A percentile compares a stretch with the other conserved stretches of the same genome.
Evolutionary conservation across 2,888 invertebrate genomes (phyloP).

Genomic region (Lacanobia oleracea): DNA sequence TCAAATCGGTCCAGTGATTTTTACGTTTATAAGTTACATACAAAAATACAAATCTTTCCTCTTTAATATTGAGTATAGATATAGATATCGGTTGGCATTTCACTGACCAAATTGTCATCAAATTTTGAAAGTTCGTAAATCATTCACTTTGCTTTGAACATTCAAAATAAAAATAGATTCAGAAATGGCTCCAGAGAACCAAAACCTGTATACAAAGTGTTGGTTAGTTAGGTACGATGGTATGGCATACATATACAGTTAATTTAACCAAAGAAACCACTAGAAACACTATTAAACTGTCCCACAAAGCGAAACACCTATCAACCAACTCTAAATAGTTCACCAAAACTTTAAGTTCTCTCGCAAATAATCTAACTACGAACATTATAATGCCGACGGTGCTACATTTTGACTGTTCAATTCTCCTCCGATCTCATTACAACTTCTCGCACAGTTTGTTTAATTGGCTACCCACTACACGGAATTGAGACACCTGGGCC

Average conservation of each 20-base stretch:
- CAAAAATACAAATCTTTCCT: too few species aligned
- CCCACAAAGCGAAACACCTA: constrained; percentile 16
- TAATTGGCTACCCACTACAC: constrained; percentile 74
- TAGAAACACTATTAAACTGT: constrained; percentile 40
- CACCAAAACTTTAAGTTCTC: constrained; percentile 47
- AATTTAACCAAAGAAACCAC: constrained; percentile 7
- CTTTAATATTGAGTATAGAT: too few species aligned
- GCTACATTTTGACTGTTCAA: constrained; percentile 73
- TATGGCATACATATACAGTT: not conserved
- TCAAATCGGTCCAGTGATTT: too few species aligned
- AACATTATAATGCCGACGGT: constrained; percentile 62
- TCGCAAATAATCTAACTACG: constrained; percentile 65
- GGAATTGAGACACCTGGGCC: constrained; percentile 65
- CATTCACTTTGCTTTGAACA: too few species aligned
- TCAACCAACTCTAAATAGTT: constrained; percentile 39
- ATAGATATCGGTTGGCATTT: too few species aligned
- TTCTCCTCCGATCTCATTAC: constrained; percentile 76
- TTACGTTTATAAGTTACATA: too few species aligned
- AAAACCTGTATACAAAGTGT: too few species aligned
- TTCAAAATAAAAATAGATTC: not conserved
- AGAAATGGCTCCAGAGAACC: not conserved
- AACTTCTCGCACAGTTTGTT: constrained; percentile 75
- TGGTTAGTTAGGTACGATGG: not conserved
- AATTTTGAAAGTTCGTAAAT: too few species aligned
- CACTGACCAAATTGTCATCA: too few species aligned